These are phyloP conservation scores for Eufriesea mexicana DNA, from an alignment of 1,140 invertebrate species.

Conservation along the genomic window DNA sequence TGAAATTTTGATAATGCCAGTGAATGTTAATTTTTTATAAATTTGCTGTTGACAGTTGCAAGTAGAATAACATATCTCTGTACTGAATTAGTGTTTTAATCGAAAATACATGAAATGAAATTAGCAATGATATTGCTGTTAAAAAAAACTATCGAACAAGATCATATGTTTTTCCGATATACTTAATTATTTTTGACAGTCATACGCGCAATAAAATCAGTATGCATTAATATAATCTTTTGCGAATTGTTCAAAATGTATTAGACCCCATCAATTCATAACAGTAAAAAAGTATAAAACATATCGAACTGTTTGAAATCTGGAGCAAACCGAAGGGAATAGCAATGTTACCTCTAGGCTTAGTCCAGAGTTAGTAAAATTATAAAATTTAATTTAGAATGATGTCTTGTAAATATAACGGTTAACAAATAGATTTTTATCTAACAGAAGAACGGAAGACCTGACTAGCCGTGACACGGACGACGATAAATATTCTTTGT, in stretches of 20 bases:
- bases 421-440: conserved; percentile 8
- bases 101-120: background rate
- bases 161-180: background rate
- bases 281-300: background rate
- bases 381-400: background rate
- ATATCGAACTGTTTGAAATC: conserved; percentile 44
- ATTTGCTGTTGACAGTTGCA: background rate
- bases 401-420: background rate
- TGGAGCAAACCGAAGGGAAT: conserved; percentile 46
- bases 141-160: background rate
- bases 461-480: conserved; percentile 48
- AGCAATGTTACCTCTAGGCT: conserved; percentile 22
- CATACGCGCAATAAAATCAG: background rate
- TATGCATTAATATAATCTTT: background rate
- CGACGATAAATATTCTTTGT: conserved; percentile 56
- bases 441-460: conserved; percentile 47
- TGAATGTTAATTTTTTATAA: background rate
- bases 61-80: background rate
- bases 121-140: background rate
- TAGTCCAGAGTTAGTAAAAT: conserved; percentile 39
- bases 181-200: background rate
- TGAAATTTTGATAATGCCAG: conserved; percentile 18
- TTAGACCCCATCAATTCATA: background rate
- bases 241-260: conserved; percentile 3
- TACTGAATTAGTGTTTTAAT: background rate